Conservation (phyloP, 2,888 invertebrate genomes). For the Kryphioiulus occultus region DNA sequence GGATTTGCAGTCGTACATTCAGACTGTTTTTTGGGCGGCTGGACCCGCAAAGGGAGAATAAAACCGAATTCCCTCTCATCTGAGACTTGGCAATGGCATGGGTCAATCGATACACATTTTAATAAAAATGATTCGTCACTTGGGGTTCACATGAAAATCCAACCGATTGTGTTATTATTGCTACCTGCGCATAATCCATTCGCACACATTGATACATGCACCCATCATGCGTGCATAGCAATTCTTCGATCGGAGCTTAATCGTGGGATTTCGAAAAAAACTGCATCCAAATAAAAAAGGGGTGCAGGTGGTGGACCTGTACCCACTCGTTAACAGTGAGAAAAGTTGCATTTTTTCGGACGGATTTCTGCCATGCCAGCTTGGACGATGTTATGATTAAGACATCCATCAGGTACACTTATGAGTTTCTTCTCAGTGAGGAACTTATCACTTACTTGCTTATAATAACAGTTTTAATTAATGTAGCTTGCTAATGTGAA, state of each 20-base stretch:
- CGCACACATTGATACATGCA: slow-evolving; percentile 26
- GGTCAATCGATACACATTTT: slow-evolving; percentile 19
- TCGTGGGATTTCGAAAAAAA: slow-evolving; percentile 2
- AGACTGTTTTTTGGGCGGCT: neutral
- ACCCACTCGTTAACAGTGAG: neutral
- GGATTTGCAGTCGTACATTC: neutral
- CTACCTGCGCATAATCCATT: neutral
- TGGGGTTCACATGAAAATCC: slow-evolving; percentile 41
- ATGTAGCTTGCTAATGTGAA: no score
- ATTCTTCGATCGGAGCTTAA: slow-evolving; percentile 12
- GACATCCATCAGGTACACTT: neutral
- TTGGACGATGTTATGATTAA: neutral
- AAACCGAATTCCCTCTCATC: neutral
- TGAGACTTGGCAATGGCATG: slow-evolving; percentile 1
- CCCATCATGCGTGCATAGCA: neutral
- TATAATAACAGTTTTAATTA: no score
- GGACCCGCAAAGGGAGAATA: neutral
- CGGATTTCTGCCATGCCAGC: neutral
- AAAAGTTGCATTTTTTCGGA: neutral
- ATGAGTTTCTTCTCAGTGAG: no score
- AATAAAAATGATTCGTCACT: slow-evolving; percentile 43
- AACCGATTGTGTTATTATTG: slow-evolving; percentile 41
- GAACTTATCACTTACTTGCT: no score
- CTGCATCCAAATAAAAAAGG: neutral
- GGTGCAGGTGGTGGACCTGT: neutral